Conservation (phyloP, 2,888 invertebrate genomes). For the Strigamia maritima region DNA sequence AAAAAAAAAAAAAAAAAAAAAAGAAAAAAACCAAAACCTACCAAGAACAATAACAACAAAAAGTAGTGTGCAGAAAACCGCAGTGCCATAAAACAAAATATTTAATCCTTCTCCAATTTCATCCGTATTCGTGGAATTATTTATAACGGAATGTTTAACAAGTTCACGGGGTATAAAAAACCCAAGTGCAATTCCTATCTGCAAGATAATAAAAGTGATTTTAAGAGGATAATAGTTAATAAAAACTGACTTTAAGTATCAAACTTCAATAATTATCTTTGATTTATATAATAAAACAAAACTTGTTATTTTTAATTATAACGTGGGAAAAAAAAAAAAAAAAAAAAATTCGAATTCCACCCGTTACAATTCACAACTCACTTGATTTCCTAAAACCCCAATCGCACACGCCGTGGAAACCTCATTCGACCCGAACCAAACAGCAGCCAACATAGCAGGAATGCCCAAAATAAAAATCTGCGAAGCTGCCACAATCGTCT, state of each 20-base stretch:
- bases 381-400: slow-evolving; percentile 98
- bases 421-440: slow-evolving; percentile 96
- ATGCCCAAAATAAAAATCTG: slow-evolving; percentile 92
- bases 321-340: no score
- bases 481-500: slow-evolving; percentile 70
- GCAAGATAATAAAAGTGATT: slow-evolving; percentile 44
- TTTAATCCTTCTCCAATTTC: slow-evolving; percentile 69
- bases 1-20: no score
- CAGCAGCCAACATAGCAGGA: slow-evolving; percentile 85
- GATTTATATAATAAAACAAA: no score
- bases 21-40: no score
- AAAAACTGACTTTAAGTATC: no score
- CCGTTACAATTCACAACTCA: slow-evolving; percentile 56
- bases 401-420: slow-evolving; percentile 96
- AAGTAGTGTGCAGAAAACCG: slow-evolving; percentile 74
- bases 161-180: slow-evolving; percentile 62
- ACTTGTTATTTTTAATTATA: no score
- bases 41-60: slow-evolving; percentile 78
- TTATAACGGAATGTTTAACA: no score
- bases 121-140: slow-evolving; percentile 56
- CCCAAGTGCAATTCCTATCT: slow-evolving; percentile 90
- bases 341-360: no score
- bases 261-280: no score
- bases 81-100: slow-evolving; percentile 80
- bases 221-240: no score